A percentile compares a stretch with the other conserved stretches of the same genome.
These are phyloP conservation scores for Anabacerthia variegaticeps DNA, from an alignment of 2,797 vertebrate genomes.

Conservation along the genomic window DNA sequence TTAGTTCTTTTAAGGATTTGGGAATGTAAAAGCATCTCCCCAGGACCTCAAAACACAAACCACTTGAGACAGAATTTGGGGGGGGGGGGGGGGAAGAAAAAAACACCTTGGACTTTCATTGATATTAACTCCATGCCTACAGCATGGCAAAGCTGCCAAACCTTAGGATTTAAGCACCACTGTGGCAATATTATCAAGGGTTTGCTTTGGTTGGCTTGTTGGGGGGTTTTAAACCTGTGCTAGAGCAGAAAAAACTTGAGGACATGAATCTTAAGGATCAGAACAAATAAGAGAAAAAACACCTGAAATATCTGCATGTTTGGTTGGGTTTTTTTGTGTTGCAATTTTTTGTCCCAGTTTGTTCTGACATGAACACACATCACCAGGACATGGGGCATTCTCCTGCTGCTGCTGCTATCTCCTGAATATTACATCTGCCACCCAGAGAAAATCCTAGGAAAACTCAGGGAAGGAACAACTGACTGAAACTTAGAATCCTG, in stretches of 20 bases:
- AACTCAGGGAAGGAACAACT: neutral
- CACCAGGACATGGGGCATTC: neutral
- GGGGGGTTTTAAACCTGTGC: neutral
- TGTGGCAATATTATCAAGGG: neutral
- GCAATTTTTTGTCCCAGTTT: neutral
- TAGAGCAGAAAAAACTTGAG: neutral
- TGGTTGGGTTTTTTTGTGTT: neutral
- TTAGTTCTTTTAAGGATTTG: neutral
- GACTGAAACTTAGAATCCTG: neutral
- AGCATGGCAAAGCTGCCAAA: neutral
- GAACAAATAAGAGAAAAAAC: neutral
- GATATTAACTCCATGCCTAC: neutral
- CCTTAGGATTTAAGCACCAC: neutral
- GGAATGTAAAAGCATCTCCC: neutral
- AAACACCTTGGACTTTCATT: neutral
- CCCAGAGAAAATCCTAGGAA: neutral
- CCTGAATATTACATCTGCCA: neutral
- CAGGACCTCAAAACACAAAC: neutral
- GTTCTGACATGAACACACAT: neutral
- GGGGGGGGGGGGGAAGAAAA: accelerated
- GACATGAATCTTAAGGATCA: neutral
- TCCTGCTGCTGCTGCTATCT: neutral
- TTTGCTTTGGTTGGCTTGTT: neutral
- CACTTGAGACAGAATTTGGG: no score
- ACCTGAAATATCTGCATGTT: neutral